Base-by-base conservation (phyloP, 1,140 invertebrate genomes). In the Tyrophagus putrescentiae region DNA sequence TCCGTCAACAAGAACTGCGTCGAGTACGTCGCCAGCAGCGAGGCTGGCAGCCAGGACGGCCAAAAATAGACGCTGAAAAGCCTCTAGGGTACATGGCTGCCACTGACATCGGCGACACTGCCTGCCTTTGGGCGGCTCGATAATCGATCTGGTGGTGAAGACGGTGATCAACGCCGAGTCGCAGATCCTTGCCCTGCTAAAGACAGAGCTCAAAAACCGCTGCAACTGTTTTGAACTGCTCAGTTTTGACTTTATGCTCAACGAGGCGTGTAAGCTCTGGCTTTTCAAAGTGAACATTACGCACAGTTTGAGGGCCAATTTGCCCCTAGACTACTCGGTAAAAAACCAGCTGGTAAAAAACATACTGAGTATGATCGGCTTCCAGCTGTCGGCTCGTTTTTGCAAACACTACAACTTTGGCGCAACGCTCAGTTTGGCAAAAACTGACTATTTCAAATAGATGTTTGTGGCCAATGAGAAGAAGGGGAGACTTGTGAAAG, bases 241-340 rank as follows among this genome's bases (percentile, higher is more conserved):
- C 70, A 80, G 79, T 16, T 79, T 81, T 72, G 79, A 82, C 67
- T 75, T 81, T 57, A 70, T 81, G 39, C 67, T 81, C 21, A 80
- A 81, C 68, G 72, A 73, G 28, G 72, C 73, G 44, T 65, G 79
- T 45, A 74, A 89, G 68, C 91, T 94, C 0, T 98, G 94, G 93
- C 74, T 98, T 11, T 76, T 97, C 54, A 94, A 98, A 75, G 84
- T 95, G 2, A 94, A 97, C 72, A 92, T 98, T 66, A 96, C 92
- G 1, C 94, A 94, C 3, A 77, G 76, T 56, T 73, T 98, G 57
- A 90, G 94, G 70, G 91, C 89, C 63, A 83, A 90, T 58, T 87
- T 91, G 23, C 83, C 87, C 0, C 72, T 97, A 18, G 94, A 98
- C 75, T 76, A 85, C 57, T 84, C 87, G 67, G 90, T 98, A 29